Conservation (phyloP, 2,888 invertebrate species). For the Venustoraphidia nigricollis region DNA sequence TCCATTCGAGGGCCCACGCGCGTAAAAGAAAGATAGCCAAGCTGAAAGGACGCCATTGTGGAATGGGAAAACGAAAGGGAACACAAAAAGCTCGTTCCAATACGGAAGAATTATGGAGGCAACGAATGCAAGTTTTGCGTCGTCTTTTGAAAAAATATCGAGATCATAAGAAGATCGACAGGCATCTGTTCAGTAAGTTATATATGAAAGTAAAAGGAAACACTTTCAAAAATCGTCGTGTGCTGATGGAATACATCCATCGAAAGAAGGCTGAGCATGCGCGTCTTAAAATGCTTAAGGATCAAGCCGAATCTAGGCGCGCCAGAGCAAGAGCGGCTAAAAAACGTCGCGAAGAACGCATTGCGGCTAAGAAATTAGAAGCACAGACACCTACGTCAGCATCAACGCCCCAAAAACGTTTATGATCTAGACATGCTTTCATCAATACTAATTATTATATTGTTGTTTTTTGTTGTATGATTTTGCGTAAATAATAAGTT, state of each 20-base stretch:
- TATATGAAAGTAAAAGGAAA: slow-evolving; percentile 98
- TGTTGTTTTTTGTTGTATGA: too few relatives aligned
- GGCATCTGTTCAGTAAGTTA: slow-evolving; percentile 87
- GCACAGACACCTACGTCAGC: background rate
- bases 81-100: slow-evolving; percentile 84
- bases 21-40: slow-evolving; percentile 90
- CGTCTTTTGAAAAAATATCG: slow-evolving; percentile 84
- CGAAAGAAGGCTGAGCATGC: slow-evolving; percentile 98
- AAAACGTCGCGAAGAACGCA: slow-evolving; percentile 83
- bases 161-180: slow-evolving; percentile 93
- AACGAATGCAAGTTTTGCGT: slow-evolving; percentile 86
- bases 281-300: slow-evolving; percentile 81
- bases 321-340: slow-evolving; percentile 87
- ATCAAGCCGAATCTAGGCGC: slow-evolving; percentile 94
- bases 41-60: slow-evolving; percentile 92
- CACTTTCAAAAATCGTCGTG: slow-evolving; percentile 92
- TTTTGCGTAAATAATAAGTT: too few relatives aligned
- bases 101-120: slow-evolving; percentile 60
- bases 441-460: too few relatives aligned
- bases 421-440: too few relatives aligned
- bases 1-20: slow-evolving; percentile 89
- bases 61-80: slow-evolving; percentile 95
- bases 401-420: too few relatives aligned
- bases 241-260: slow-evolving; percentile 97
- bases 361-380: slow-evolving; percentile 72